phyloP scores from a whole-genome alignment of 2,888 invertebrate genomes.

The Hirtodrosophila trivittata region DNA sequence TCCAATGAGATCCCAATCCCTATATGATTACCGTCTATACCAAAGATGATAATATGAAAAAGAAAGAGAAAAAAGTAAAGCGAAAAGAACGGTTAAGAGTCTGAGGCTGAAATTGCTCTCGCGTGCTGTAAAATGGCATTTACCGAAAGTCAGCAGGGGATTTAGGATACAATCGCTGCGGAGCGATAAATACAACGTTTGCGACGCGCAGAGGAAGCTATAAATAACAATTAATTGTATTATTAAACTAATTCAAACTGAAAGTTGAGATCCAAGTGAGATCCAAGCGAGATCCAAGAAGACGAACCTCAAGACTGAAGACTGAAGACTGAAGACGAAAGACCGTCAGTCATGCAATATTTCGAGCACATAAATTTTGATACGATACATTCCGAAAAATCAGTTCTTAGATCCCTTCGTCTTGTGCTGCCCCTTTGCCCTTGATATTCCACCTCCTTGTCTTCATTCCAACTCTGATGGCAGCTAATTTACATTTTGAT shows the following conservation, averaged over 20 bases:
- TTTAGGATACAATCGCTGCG: conserved; percentile 20
- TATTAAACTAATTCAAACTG: conserved; percentile 77
- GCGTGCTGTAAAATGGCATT: conserved; percentile 70
- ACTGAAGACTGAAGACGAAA: conserved; percentile 58
- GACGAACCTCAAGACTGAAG: conserved; percentile 9
- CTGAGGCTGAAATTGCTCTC: conserved; percentile 38
- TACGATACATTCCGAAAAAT: not conserved
- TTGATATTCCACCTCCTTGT: not conserved
- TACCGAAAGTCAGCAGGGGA: conserved; percentile 20
- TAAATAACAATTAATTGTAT: conserved; percentile 79
- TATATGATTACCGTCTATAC: conserved; percentile 35
- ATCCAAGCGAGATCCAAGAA: not conserved
- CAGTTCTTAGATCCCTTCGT: not conserved
- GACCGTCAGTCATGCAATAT: conserved; percentile 75
- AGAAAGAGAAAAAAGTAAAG: conserved; percentile 16
- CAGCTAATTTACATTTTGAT: conserved; percentile 74
- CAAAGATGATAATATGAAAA: too few relatives aligned
- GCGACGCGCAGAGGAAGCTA: conserved; percentile 65
- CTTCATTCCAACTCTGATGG: conserved; percentile 10
- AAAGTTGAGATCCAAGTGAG: too few relatives aligned
- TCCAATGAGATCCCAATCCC: not conserved
- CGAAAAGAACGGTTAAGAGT: conserved; percentile 45
- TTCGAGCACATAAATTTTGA: conserved; percentile 55
- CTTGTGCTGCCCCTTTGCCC: not conserved
- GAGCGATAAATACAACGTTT: conserved; percentile 54